Evolutionary conservation across 2,888 invertebrate genomes (phyloP).

Genomic region (Neoitamus cyanurus): DNA sequence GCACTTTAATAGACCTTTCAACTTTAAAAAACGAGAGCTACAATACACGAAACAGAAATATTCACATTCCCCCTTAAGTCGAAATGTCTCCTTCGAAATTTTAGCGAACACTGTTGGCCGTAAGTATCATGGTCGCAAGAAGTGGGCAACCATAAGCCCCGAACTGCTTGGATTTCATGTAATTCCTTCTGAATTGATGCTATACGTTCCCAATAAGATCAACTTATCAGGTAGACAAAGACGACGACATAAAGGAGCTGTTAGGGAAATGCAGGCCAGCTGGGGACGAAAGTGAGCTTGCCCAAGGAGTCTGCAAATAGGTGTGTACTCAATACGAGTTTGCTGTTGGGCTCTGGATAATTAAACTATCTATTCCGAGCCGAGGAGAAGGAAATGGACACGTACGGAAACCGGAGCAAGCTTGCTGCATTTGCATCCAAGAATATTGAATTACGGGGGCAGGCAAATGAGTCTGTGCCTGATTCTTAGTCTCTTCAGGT

Average conservation of each 20-base stretch:
- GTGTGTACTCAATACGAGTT: neutral
- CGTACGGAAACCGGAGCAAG: neutral
- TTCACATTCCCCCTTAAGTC: too few species aligned
- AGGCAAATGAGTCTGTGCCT: neutral
- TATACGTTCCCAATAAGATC: neutral
- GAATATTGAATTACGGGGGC: neutral
- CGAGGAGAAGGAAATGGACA: neutral
- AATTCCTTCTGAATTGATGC: neutral
- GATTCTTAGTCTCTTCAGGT: neutral
- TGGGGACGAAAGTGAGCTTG: neutral
- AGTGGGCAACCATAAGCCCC: neutral
- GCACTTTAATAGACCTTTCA: too few species aligned
- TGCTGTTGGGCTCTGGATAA: neutral
- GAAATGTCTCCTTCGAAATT: too few species aligned
- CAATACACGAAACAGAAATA: too few species aligned
- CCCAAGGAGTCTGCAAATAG: neutral
- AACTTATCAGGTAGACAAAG: neutral
- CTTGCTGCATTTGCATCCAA: neutral
- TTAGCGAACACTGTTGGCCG: too few species aligned
- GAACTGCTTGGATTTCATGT: neutral
- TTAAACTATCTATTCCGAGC: neutral
- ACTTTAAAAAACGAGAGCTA: too few species aligned
- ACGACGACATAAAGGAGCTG: neutral
- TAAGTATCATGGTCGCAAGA: neutral
- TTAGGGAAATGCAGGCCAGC: neutral